Conservation (phyloP, 2,113 vertebrate species). For the Macquaria australasica region DNA sequence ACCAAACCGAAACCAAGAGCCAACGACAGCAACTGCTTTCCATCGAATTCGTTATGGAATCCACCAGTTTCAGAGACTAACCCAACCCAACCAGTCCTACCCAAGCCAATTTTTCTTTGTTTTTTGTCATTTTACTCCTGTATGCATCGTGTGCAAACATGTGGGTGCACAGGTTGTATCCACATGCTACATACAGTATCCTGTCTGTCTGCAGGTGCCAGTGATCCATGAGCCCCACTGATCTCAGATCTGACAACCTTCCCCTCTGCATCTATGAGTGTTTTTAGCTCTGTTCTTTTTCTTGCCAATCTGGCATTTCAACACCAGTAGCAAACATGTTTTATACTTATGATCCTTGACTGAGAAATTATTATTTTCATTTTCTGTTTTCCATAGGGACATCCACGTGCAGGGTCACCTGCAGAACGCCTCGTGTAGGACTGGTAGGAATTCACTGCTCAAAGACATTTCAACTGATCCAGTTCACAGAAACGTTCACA, state of each 20-base stretch:
- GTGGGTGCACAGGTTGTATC: not conserved
- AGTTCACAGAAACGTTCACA: not conserved
- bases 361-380: not conserved
- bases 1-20: not conserved
- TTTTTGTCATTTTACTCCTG: not conserved
- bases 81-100: not conserved
- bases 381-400: not conserved
- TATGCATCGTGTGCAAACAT: not conserved
- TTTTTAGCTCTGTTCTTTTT: not conserved
- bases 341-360: not conserved
- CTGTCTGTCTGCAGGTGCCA: not conserved
- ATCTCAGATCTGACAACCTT: not conserved
- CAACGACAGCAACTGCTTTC: not conserved
- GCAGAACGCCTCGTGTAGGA: not conserved
- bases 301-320: not conserved
- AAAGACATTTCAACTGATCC: not conserved
- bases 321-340: not conserved
- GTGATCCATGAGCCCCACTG: not conserved
- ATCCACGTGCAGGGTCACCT: not conserved
- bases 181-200: not conserved
- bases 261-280: not conserved
- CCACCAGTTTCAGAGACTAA: not conserved
- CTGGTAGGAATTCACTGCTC: not conserved
- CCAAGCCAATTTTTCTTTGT: too few relatives aligned
- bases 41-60: not conserved